Base-by-base conservation (phyloP, 2,888 invertebrate species). In the Xylota sylvarum region DNA sequence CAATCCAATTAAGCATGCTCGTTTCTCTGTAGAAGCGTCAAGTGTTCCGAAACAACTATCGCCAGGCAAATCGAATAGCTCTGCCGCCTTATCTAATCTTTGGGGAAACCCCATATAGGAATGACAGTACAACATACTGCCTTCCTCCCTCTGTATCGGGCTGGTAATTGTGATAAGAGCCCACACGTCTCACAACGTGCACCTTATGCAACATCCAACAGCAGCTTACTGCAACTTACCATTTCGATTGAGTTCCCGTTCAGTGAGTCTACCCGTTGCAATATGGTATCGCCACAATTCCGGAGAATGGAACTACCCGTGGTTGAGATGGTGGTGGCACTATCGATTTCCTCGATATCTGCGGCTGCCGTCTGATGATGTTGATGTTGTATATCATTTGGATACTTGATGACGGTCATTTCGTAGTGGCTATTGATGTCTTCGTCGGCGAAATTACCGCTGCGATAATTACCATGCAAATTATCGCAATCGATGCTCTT, bases 401-500 rank as follows among this genome's bases (percentile, higher is more conserved):
- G 73, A 73, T 69, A 67, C 60, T 72, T 60, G 58, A 65, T 67
- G 48, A 78, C 62, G 52, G 72, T 81, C 80, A 81, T 81, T 67
- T 81, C 62, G 32, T 60, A 37, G 23, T 62, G 67, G 35, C 52
- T 69, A 43, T 65, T 60, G 52, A 55, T 67, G 60, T 78, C 65
- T 65, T 91, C 91, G 72, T 90, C 88, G 85, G 91, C 91, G 67
- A 89, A 89, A 89, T 90, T 90, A 40, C 70, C 56, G 79, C 89
- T 91, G 78, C 91, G 90, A 89, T 91, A 91, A 88, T 90, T 91
- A 85, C 91, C 91, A 43, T 91, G 90, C 56, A 72, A 70, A 77
- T 77, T 69, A 55, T 64, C 70, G 69, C 91, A 91, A 78, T 89
- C 91, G 78, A 91, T 90, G 40, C 89, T 88, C 30, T 88, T 87